phyloP scores from a whole-genome alignment of 2,888 invertebrate species.

The Pelosia muscerda region DNA sequence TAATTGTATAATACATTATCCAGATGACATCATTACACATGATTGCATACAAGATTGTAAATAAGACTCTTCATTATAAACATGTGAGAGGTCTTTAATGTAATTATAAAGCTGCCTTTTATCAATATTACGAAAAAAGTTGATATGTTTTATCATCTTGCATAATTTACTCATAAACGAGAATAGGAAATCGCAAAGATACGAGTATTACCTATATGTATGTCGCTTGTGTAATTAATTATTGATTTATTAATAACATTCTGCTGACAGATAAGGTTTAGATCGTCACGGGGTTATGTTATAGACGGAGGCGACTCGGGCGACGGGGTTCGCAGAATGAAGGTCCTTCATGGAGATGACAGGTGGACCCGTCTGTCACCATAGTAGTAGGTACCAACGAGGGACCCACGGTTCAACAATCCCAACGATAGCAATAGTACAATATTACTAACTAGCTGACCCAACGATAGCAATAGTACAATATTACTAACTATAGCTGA shows the following conservation, averaged over 20 bases:
- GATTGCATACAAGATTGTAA: neutral
- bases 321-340: too few species aligned
- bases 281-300: too few species aligned
- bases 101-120: neutral
- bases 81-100: neutral
- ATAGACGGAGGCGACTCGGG: too few species aligned
- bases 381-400: too few species aligned
- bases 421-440: too few species aligned
- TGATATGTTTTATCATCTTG: neutral
- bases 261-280: neutral
- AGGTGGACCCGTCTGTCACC: too few species aligned
- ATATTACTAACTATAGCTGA: too few species aligned
- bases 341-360: too few species aligned
- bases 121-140: neutral
- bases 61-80: neutral
- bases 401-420: too few species aligned
- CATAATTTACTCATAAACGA: neutral
- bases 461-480: too few species aligned
- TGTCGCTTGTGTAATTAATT: neutral
- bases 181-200: neutral
- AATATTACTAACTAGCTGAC: too few species aligned
- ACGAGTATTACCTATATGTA: neutral
- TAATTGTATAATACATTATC: neutral
- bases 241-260: neutral
- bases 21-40: neutral